Base-by-base conservation (phyloP, 1,140 invertebrate species). In the Drosophila ercepeae region DNA sequence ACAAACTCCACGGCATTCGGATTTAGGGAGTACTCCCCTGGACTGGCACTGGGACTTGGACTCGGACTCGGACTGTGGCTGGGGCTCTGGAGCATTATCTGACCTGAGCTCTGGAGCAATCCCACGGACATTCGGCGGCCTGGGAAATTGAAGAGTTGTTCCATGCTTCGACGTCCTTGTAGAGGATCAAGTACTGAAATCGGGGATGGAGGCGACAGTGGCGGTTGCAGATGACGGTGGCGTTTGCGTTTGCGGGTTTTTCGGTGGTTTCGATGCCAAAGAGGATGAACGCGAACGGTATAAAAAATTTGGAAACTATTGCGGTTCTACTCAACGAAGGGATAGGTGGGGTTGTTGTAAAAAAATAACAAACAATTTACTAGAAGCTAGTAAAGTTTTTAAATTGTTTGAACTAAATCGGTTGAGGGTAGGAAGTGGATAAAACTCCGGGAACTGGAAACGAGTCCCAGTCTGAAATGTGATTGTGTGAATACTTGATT, bases 311-410 rank as follows among this genome's bases (percentile, higher is more conserved):
- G 27, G 65, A 68, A 23, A 34, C 25, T 48, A 5, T 11, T 55
- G 42, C 32, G 49, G 53, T 45, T 39, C 14, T n/a, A 32, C 34
- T 50, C 42, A 63, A 13, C 11, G 5, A 1, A 8, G 9, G 7
- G 27, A 8, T 27, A n/a, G 14, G 36, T 13, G 13, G 39, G 45
- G 29, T 32, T 9, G 13, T 8, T 54, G 32, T 64, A 55, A 36
- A 73, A 64, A 55, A 60, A 45, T 72, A 72, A 84, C 79, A 84
- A 84, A 84, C 52, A 75, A 75, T 72, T 75, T 71, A 58, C 42
- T 70, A 59, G 61, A 41, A 53, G 23, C 41, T 72, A 50, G 69
- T 53, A 61, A 34, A 48, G 39, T 45, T 55, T 34, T 39, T 53
- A 16, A 48, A 46, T 48, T 61, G 57, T 68, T 50, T 32, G 48